Base-by-base conservation (phyloP, 2,888 invertebrate species). In the Trachelus iudaicus region DNA sequence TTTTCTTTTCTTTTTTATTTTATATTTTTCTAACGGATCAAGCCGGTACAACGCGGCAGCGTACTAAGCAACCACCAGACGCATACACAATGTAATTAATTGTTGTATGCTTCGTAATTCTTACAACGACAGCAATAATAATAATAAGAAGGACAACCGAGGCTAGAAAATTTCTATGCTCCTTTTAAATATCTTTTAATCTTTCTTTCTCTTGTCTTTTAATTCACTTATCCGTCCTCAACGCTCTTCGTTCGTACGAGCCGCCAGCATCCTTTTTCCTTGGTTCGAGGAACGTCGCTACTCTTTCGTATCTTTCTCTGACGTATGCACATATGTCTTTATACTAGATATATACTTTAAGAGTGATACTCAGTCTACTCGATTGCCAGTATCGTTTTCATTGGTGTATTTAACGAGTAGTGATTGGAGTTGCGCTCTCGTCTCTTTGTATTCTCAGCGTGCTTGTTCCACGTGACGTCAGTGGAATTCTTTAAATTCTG, bases 11-110 rank as follows among this genome's bases (percentile, higher is more conserved):
- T 12, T 75, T 68, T 75, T 76, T 12, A 69, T 56, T 30, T 35
- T 77, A 71, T 78, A 77, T 75, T 31, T 77, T 76, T 76, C 75
- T 73, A 79, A 79, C 81, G 88, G 89, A 88, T 88, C 40, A 56
- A 90, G 91, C 90, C 91, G 91, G 91, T 91, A 91, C 91, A 91
- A 91, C 90, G 88, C 88, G 89, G 84, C 83, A 85, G 83, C 77
- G 79, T 86, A 83, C 81, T 79, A 83, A 83, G 83, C 87, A 87
- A 88, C 86, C 86, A 87, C 87, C 83, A 75, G 86, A 81, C 75
- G 79, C 79, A 78, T 73, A 56, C 40, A 77, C 81, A 31, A 15
- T 11, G 23, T 9, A 23, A 56, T 56, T 56, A 56, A 56, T 23
- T 56, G 40, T 56, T 56, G 40, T 56, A 56, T 56, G 40, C 40